These are phyloP conservation scores for Aphidoletes aphidimyza DNA, from an alignment of 2,888 invertebrate species.

Conservation along the genomic window DNA sequence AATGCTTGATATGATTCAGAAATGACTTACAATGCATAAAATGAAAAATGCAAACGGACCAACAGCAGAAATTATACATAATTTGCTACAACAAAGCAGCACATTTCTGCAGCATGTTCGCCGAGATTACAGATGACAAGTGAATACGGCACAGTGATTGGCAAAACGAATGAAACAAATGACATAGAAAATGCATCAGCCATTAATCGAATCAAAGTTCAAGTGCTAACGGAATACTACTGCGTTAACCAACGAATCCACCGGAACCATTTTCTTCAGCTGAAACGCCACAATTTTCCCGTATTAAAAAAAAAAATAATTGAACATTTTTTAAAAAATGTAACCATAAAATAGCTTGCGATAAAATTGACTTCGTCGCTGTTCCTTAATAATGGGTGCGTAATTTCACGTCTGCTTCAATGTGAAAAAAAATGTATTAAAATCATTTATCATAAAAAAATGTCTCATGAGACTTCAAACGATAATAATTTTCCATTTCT, in stretches of 20 bases:
- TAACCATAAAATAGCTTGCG: neutral
- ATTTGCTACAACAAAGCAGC: neutral
- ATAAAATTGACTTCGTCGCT: slow-evolving; percentile 19
- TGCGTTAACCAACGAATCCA: neutral
- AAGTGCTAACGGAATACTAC: neutral
- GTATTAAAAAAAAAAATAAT: slow-evolving; percentile 6
- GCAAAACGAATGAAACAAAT: slow-evolving; percentile 49
- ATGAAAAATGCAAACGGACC: slow-evolving; percentile 13
- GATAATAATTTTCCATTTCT: slow-evolving; percentile 38
- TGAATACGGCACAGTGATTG: slow-evolving; percentile 24
- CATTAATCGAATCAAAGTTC: slow-evolving; percentile 51
- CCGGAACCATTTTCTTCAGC: neutral
- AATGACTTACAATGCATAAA: neutral
- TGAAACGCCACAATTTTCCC: neutral
- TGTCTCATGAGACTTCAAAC: slow-evolving; percentile 39
- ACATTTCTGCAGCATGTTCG: neutral
- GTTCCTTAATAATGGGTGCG: slow-evolving; percentile 25
- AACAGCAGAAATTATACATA: slow-evolving; percentile 16
- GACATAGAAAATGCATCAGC: slow-evolving; percentile 20
- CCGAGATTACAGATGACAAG: slow-evolving; percentile 15
- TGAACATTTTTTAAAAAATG: neutral
- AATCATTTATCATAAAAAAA: slow-evolving; percentile 32
- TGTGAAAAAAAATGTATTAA: slow-evolving; percentile 28
- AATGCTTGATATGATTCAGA: slow-evolving; percentile 41
- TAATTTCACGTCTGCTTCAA: neutral